phyloP scores from a whole-genome alignment of 2,797 vertebrate genomes.

The Psittacula derbiana region DNA sequence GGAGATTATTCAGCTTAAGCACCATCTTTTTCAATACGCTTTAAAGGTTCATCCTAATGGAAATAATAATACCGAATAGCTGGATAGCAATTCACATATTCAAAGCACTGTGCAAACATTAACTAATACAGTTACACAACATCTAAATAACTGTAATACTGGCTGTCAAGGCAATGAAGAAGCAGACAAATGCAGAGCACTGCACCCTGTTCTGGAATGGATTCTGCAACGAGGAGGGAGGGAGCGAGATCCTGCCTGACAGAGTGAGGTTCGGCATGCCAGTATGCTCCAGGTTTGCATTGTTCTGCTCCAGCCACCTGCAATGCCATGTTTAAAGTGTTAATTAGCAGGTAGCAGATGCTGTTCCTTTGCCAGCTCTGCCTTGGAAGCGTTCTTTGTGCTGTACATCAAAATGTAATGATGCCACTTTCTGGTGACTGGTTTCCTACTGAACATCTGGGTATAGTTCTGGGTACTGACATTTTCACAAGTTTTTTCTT shows the following conservation, averaged over 20 bases:
- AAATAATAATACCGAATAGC: slow-evolving; percentile 41
- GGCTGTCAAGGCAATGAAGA: slow-evolving; percentile 44
- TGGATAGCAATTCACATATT: slow-evolving; percentile 48
- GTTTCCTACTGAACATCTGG: neutral
- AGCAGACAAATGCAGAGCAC: neutral
- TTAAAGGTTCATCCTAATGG: slow-evolving; percentile 40
- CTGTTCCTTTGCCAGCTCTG: slow-evolving; percentile 27
- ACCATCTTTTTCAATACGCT: neutral
- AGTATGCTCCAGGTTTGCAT: slow-evolving; percentile 38
- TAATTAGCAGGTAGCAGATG: slow-evolving; percentile 52
- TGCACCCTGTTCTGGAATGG: neutral
- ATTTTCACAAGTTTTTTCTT: neutral
- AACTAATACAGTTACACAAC: slow-evolving; percentile 53
- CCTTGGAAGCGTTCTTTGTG: neutral
- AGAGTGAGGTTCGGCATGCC: neutral
- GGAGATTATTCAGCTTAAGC: neutral
- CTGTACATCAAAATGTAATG: slow-evolving; percentile 6
- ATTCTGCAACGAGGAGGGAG: neutral
- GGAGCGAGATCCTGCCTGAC: neutral
- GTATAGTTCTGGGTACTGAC: neutral
- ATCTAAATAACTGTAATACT: slow-evolving; percentile 63
- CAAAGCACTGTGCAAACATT: slow-evolving; percentile 51
- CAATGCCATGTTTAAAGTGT: slow-evolving; percentile 57
- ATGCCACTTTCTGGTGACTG: neutral
- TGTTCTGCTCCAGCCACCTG: slow-evolving; percentile 67